Evolutionary conservation across 2,113 vertebrate species (phyloP), one percentile per base, ranked within the genome.

Genomic region (Corvus hawaiiensis): DNA sequence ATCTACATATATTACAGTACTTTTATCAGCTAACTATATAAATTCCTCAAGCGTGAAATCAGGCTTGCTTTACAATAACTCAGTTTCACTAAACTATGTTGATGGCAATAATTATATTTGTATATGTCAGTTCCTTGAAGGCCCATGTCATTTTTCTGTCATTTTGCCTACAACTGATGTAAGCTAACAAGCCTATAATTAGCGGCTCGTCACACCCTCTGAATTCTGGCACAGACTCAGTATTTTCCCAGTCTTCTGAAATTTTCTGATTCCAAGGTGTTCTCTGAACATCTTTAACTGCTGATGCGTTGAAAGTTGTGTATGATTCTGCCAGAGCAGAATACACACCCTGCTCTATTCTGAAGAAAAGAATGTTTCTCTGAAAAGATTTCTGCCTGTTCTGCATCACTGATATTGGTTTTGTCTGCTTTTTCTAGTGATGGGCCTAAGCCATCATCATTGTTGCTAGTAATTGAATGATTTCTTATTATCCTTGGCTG

Each of bases 141-240:
- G 8, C n/a, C 16, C 27, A 10, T 85, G 90, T 41, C 62, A 37
- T 90, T 94, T 74, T 93, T 81, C 76, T 92, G 72, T 63, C 52
- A 2, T 90, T 94, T 86, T 88, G 63, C 27, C 75, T 92, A 77
- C 80, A 93, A 20, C 27, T 69, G 37, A 62, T 74, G 72, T 86
- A 85, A 59, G 54, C 46, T 83, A 90, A 80, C 51, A 93, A 93
- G 33, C 55, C 76, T 92, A 3, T 90, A 77, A 94, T 96, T 92
- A 93, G 55, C 46, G 75, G 10, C 56, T 80, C 0, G 0, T 88
- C 64, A 87, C 83, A 92, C 89, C 72, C 59, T 89, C 76, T 86
- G n/a, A 90, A 43, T 93, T 88, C 72, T 88, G 94, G 72, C 67
- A 74, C 2, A 4, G 79, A n/a, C 15, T 83, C 1, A 0, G 13